Evolutionary conservation across 2,113 vertebrate genomes (phyloP).

Genomic region (Diglossa brunneiventris): DNA sequence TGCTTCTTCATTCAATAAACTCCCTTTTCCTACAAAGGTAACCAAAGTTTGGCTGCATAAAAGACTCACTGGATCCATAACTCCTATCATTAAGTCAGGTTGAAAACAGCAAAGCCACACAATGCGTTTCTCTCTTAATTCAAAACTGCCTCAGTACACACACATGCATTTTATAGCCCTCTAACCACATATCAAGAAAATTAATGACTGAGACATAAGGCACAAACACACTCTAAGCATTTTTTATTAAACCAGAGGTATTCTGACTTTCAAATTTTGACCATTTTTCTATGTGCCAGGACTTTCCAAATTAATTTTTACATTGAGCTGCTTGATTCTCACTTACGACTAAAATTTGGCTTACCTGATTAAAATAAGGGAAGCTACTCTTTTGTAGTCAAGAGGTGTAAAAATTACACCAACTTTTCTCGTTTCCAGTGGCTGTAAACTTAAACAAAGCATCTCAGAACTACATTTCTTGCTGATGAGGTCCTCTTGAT

Average conservation of each 20-base stretch:
- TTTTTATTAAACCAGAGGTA: not conserved
- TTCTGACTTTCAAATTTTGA: not conserved
- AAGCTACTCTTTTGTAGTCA: constrained; percentile 87
- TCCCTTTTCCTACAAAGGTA: not conserved
- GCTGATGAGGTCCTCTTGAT: constrained; percentile 16
- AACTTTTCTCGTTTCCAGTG: constrained; percentile 84
- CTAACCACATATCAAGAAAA: not conserved
- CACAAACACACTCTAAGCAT: not conserved
- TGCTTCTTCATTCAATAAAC: not conserved
- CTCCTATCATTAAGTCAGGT: not conserved
- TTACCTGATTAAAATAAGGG: constrained; percentile 90
- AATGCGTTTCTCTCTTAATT: not conserved
- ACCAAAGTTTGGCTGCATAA: not conserved
- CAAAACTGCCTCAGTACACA: not conserved
- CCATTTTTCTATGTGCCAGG: not conserved
- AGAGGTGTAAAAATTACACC: constrained; percentile 87
- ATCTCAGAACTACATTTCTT: constrained; percentile 61
- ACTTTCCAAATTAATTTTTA: not conserved
- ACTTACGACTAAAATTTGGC: not conserved
- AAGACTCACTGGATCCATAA: not conserved
- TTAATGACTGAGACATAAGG: not conserved
- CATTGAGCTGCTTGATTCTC: not conserved
- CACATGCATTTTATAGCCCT: not conserved
- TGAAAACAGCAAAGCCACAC: not conserved
- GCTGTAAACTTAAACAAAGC: constrained; percentile 82